phyloP scores from a whole-genome alignment of 2,888 invertebrate genomes.

The Scotopteryx bipunctaria region DNA sequence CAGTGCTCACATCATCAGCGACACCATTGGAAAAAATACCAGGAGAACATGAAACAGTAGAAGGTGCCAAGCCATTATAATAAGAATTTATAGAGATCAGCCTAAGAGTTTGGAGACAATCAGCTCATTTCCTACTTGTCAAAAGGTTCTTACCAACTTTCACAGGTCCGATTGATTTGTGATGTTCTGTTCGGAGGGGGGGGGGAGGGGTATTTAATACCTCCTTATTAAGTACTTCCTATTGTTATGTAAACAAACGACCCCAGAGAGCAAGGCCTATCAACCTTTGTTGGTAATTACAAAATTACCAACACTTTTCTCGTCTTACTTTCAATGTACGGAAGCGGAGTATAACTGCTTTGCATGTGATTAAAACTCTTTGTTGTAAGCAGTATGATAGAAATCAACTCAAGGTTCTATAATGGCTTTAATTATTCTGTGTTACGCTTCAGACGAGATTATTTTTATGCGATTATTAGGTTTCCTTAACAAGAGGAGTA shows the following conservation, averaged over 20 bases:
- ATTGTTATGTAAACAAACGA: background rate
- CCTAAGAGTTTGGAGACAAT: too few relatives aligned
- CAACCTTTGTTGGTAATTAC: slow-evolving; percentile 58
- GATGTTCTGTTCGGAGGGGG: too few relatives aligned
- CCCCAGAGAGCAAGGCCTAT: background rate
- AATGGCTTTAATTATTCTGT: slow-evolving; percentile 66
- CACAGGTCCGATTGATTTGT: too few relatives aligned
- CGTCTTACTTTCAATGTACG: slow-evolving; percentile 74
- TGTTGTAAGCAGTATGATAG: slow-evolving; percentile 63
- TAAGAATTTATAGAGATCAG: too few relatives aligned
- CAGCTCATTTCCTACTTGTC: too few relatives aligned
- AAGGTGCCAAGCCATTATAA: too few relatives aligned
- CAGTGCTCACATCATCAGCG: too few relatives aligned
- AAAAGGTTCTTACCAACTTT: too few relatives aligned
- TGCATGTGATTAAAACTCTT: slow-evolving; percentile 74
- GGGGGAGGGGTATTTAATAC: too few relatives aligned
- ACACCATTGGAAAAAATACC: too few relatives aligned
- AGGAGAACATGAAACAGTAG: too few relatives aligned
- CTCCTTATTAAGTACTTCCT: too few relatives aligned
- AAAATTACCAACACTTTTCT: slow-evolving; percentile 64
- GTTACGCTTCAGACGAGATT: slow-evolving; percentile 52
- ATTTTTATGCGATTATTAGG: slow-evolving; percentile 36
- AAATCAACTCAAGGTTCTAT: slow-evolving; percentile 70
- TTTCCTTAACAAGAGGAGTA: slow-evolving; percentile 3
- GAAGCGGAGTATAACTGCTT: slow-evolving; percentile 62